A percentile compares a stretch with the other conserved stretches of the same genome.
These are phyloP conservation scores for Rynchops niger DNA, from an alignment of 2,113 vertebrate genomes.

Conservation along the genomic window DNA sequence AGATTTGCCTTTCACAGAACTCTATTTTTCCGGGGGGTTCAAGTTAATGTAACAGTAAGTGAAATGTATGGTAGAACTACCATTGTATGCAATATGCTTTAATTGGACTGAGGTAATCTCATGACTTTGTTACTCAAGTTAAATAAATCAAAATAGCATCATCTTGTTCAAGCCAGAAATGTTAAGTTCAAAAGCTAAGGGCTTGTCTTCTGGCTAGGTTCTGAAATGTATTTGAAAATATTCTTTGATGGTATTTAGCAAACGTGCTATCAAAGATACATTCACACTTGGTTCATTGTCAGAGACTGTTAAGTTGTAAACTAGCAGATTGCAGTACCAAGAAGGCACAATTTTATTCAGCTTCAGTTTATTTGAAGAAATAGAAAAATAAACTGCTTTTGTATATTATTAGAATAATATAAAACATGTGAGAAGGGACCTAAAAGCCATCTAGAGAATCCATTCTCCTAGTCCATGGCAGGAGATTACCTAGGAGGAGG, in stretches of 20 bases:
- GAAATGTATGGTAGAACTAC: background rate
- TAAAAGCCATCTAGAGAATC: background rate
- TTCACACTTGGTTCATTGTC: background rate
- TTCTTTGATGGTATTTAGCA: background rate
- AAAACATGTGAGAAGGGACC: background rate
- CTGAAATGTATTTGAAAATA: slow-evolving; percentile 11
- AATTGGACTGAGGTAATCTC: background rate
- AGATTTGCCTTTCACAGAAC: background rate
- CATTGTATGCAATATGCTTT: background rate
- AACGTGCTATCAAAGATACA: background rate
- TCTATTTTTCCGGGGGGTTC: background rate
- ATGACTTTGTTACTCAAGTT: background rate
- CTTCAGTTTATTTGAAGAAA: background rate
- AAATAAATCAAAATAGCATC: background rate
- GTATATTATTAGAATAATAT: background rate
- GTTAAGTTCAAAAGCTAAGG: background rate
- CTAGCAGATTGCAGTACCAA: background rate
- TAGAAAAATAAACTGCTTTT: background rate
- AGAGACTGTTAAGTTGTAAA: background rate
- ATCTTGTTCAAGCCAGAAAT: background rate
- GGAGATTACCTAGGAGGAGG: background rate
- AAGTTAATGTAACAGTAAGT: background rate
- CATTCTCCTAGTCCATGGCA: background rate
- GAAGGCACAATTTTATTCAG: background rate
- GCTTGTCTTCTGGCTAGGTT: slow-evolving; percentile 5